Base-by-base conservation (phyloP, 2,113 vertebrate genomes). In the Gallinago media region DNA sequence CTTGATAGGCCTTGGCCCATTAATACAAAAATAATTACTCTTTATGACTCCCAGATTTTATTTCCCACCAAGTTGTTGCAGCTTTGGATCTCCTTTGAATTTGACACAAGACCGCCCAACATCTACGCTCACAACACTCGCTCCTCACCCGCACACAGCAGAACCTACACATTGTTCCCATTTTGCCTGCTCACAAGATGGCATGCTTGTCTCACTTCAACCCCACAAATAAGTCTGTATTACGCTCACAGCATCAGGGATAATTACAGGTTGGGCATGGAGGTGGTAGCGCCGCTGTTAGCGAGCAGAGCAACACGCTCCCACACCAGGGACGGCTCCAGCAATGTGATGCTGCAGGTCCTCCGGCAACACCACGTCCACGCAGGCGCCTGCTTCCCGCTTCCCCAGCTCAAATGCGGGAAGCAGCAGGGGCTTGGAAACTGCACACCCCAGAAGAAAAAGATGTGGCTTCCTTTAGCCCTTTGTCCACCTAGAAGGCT, bases 111-210 rank as follows among this genome's bases (percentile, higher is more conserved):
- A 73, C 17, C 2, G 1, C 17, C 34, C 40, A 73, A 40, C 20
- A 36, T 19, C 46, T 50, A 47, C 0, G 0, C 27, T 46, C 19
- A 1, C 7, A 82, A 76, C 31, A 11, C 26, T 80, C 7, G 0
- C 20, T 6, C 65, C 50, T 61, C 49, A 12, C 8, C 63, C 0
- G 0, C 38, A 36, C 20, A 0, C 46, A 70, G 49, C 3, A 2
- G 71, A 84, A 78, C 50, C 56, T 58, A 19, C 62, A 6, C 0
- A 14, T 3, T n/a, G 82, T 18, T 92, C 71, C 92, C 86, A 52
- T 92, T 81, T 76, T 94, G 91, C 84, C 63, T 95, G 89, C 89
- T 94, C 92, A 94, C 95, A 96, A 96, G 94, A 95, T 95, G 96
- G 95, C 95, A 97, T 66, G 87, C 92, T 96, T 91, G 89, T 58